These are phyloP conservation scores for Drosophila buzzatii DNA, from an alignment of 2,888 invertebrate genomes.

Conservation along the genomic window DNA sequence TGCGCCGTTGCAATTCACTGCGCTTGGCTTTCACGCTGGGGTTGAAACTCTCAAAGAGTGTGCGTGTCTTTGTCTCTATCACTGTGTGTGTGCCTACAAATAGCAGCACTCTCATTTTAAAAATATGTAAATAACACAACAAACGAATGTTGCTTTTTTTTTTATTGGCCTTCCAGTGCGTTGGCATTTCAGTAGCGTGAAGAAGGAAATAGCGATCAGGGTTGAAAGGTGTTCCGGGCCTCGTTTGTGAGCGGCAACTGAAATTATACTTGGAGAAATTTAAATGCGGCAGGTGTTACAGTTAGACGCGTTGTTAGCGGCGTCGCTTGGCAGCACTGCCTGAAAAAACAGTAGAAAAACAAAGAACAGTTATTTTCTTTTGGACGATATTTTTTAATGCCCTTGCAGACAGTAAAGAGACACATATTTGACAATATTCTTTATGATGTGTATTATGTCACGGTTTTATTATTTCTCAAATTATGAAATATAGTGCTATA, in stretches of 20 bases:
- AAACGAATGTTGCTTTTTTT: slow-evolving; percentile 28
- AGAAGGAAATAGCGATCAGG: slow-evolving; percentile 41
- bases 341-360: slow-evolving; percentile 11
- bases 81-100: slow-evolving; percentile 39
- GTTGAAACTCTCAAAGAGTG: slow-evolving; percentile 37
- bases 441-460: not conserved
- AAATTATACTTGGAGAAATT: slow-evolving; percentile 60
- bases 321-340: slow-evolving; percentile 40
- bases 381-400: not conserved
- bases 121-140: slow-evolving; percentile 70
- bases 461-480: not conserved
- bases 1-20: slow-evolving; percentile 74
- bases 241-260: slow-evolving; percentile 46
- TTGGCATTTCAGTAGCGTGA: slow-evolving; percentile 66
- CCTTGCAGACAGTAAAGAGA: not conserved
- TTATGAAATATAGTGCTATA: not conserved
- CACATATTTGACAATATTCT: not conserved
- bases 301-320: slow-evolving; percentile 46
- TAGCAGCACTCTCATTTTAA: slow-evolving; percentile 57
- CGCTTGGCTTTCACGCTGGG: slow-evolving; percentile 61
- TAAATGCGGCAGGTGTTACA: slow-evolving; percentile 66
- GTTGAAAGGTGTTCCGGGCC: slow-evolving; percentile 66
- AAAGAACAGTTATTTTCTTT: not conserved
- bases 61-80: not conserved
- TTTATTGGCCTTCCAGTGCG: slow-evolving; percentile 52